Conservation (phyloP, 2,888 invertebrate genomes). For the Cerastis leucographa region DNA sequence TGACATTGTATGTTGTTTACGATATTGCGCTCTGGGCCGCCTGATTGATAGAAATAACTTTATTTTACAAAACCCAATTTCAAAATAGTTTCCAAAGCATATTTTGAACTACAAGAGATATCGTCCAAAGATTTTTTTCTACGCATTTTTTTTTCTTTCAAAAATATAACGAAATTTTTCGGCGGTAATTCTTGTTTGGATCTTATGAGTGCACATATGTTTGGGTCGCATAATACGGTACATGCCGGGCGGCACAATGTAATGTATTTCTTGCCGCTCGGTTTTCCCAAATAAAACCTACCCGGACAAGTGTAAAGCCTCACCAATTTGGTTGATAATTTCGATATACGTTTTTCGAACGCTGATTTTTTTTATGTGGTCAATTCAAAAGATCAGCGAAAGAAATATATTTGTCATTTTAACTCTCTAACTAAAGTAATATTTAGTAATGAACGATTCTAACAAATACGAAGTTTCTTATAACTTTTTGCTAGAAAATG, state of each 20-base stretch:
- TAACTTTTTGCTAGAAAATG: conserved; percentile 53
- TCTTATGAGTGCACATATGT: neutral
- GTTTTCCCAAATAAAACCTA: neutral
- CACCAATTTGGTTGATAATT: neutral
- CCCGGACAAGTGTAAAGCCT: neutral
- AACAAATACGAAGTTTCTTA: conserved; percentile 28
- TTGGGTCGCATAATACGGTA: neutral
- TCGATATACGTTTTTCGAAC: neutral
- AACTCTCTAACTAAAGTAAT: neutral
- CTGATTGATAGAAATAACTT: conserved; percentile 37
- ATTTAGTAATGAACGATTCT: conserved; percentile 12
- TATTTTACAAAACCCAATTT: conserved; percentile 59
- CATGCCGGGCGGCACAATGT: neutral
- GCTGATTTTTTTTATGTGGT: neutral
- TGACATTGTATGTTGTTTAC: neutral
- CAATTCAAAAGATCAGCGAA: neutral
- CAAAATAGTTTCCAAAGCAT: conserved; percentile 9
- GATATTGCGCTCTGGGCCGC: conserved; percentile 7
- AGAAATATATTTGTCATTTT: neutral
- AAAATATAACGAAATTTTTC: conserved; percentile 13
- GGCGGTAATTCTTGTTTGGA: conserved; percentile 28
- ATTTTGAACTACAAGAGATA: conserved; percentile 32
- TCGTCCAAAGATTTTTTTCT: conserved; percentile 38
- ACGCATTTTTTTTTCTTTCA: conserved; percentile 31
- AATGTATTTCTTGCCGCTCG: neutral